Percentiles rank a stretch among this genome's conserved stretches.
Conservation (phyloP, 2,888 invertebrate species). For the Andrena praecox region DNA sequence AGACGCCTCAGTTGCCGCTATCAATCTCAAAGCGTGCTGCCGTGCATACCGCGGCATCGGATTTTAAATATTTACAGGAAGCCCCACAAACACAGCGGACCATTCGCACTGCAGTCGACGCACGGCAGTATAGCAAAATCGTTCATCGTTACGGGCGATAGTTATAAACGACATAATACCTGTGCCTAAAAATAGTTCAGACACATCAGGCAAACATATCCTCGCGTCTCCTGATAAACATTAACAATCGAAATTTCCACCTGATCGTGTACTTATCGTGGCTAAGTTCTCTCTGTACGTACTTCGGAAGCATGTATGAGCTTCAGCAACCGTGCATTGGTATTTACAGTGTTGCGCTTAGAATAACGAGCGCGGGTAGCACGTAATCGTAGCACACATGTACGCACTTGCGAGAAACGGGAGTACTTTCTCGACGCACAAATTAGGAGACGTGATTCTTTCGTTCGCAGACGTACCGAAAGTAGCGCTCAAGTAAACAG, state of each 20-base stretch:
- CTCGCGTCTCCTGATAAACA: constrained; percentile 6
- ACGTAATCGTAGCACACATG: neutral
- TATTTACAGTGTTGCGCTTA: neutral
- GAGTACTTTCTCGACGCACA: constrained; percentile 1
- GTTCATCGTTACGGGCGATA: constrained; percentile 38
- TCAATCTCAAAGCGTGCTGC: constrained; percentile 48
- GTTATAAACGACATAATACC: constrained; percentile 23
- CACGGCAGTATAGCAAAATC: constrained; percentile 54
- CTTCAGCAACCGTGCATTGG: neutral
- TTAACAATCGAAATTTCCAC: neutral
- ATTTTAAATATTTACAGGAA: constrained; percentile 54
- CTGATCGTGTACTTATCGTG: neutral
- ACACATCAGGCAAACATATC: neutral
- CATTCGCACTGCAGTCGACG: constrained; percentile 20
- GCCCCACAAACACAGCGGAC: constrained; percentile 42
- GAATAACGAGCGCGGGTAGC: constrained; percentile 2
- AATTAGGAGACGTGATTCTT: constrained; percentile 5
- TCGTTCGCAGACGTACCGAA: neutral
- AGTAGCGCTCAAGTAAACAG: constrained; percentile 28
- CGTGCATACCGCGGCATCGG: constrained; percentile 46
- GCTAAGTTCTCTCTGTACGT: constrained; percentile 1
- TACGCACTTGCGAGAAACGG: neutral
- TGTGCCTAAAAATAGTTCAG: constrained; percentile 20
- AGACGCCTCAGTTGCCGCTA: constrained; percentile 44
- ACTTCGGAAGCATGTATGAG: neutral